phyloP scores from a whole-genome alignment of 2,888 invertebrate genomes.

The Pristionchus exspectatus region DNA sequence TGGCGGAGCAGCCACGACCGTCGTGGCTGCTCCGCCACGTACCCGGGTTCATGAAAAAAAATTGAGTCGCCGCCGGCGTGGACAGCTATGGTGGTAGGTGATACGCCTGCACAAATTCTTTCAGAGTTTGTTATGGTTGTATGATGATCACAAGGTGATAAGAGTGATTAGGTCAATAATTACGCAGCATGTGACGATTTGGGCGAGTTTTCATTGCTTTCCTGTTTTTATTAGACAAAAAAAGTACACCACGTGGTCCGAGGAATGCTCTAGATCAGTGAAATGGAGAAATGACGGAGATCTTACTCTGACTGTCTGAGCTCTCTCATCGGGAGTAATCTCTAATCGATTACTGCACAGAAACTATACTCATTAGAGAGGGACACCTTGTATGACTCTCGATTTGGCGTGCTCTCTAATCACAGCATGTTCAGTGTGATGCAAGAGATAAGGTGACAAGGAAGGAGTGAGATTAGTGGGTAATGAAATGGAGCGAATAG shows the following conservation, averaged over 20 bases:
- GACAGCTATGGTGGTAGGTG: neutral
- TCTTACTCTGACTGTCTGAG: neutral
- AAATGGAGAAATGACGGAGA: constrained; percentile 4
- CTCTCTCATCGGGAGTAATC: neutral
- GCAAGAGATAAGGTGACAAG: constrained; percentile 25
- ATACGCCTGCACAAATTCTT: neutral
- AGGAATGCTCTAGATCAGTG: constrained; percentile 38
- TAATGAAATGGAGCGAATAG: neutral
- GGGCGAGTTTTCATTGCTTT: neutral
- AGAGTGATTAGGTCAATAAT: neutral
- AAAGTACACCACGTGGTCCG: constrained; percentile 17
- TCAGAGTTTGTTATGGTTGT: neutral
- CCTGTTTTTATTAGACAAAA: constrained; percentile 18
- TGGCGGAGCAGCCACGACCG: too few species aligned
- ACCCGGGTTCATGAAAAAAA: too few species aligned
- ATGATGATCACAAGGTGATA: neutral
- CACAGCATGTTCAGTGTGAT: neutral
- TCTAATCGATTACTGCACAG: neutral
- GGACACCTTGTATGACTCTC: neutral
- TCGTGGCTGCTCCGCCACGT: too few species aligned
- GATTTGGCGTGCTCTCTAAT: neutral
- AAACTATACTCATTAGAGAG: constrained; percentile 20
- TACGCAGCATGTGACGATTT: constrained; percentile 11
- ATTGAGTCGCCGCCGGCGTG: too few species aligned
- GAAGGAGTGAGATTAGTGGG: constrained; percentile 7